Evolutionary conservation across 1,140 invertebrate genomes (phyloP), one percentile per base, ranked within the genome.

Genomic region (Drosophila lowei): DNA sequence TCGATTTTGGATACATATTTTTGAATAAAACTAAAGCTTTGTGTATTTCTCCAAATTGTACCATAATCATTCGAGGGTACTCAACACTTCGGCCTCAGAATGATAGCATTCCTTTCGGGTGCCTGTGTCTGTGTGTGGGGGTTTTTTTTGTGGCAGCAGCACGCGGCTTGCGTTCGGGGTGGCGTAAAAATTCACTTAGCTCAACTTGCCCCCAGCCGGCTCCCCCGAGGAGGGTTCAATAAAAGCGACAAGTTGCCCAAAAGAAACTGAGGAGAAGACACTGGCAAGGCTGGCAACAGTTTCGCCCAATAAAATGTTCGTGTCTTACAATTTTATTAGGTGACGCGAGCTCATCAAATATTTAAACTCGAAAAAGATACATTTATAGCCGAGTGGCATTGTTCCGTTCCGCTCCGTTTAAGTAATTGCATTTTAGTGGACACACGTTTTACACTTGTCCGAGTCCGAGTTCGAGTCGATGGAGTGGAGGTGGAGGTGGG

Each of bases 291-390:
- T 85, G 46, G 34, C 58, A 38, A 49, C 60, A 59, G 41, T 42
- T 5, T 25, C 23, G 55, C 52, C 58, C 71, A 75, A 85, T 85
- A 85, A 86, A 81, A 81, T 75, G 52, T 72, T 86, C 58, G 60
- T 77, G 83, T 88, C 78, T 86, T 88, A 86, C 83, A 86, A 86
- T 88, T 86, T 86, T 86, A 86, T 86, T 86, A 81, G 79, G 81
- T 86, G 83, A 59, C 70, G 74, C 54, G 44, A 55, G 43, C 49
- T 53, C 78, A 86, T 73, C 60, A 81, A 81, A 71, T 86, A 85
- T 85, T 86, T 88, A 78, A 81, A 38, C 34, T 38, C 11, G 34
- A 4, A 13, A 13, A 38, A 70, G 52, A 68, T 49, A 76, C 60
- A 79, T 72, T 75, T 53, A 18, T 30, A 25, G 54, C 53, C 48